Conservation (phyloP, 2,797 vertebrate genomes). For the Chlorospingus flavigularis region DNA sequence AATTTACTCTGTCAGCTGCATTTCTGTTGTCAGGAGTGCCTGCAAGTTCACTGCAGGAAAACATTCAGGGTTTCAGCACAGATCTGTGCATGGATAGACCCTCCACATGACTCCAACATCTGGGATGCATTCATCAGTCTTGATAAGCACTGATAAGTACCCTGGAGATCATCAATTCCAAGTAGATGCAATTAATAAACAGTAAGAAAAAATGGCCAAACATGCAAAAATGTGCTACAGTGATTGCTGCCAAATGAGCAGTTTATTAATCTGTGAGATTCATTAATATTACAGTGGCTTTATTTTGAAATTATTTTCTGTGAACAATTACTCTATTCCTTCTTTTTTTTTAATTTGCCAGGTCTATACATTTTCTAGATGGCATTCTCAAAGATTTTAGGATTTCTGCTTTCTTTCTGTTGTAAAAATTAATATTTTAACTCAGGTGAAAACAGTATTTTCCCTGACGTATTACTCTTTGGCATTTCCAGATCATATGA, state of each 20-base stretch:
- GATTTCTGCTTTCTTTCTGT: neutral
- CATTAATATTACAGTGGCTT: neutral
- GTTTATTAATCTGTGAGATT: neutral
- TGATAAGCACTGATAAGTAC: neutral
- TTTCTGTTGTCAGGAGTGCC: neutral
- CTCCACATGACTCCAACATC: neutral
- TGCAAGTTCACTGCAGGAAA: neutral
- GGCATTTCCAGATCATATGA: slow-evolving; percentile 27
- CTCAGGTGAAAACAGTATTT: neutral
- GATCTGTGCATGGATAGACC: neutral
- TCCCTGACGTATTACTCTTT: neutral
- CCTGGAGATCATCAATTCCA: neutral
- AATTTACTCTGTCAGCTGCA: neutral
- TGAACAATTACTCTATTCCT: neutral
- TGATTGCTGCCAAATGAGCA: neutral
- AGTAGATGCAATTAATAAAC: neutral
- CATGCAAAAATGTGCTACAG: neutral
- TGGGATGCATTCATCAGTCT: neutral
- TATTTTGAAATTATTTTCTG: neutral
- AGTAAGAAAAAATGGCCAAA: neutral
- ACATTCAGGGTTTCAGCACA: neutral
- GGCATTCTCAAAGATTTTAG: neutral
- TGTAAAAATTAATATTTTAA: neutral
- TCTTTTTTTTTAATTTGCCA: neutral
- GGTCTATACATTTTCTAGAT: neutral